Conservation (phyloP, 2,113 vertebrate species). For the Corythoichthys haematopterus region DNA sequence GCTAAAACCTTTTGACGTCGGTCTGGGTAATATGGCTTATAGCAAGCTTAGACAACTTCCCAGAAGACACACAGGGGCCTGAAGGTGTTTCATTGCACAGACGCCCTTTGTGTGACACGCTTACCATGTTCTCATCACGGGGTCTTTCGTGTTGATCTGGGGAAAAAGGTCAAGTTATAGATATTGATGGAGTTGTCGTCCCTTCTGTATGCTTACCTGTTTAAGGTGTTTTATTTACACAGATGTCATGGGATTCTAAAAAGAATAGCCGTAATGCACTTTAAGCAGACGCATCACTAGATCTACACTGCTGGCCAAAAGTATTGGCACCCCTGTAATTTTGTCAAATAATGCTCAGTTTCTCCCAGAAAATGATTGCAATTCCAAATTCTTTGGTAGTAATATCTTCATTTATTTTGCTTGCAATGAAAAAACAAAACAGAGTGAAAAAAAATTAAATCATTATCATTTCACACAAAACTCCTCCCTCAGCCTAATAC, state of each 20-base stretch:
- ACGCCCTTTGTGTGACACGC: constrained; percentile 44
- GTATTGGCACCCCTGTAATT: too few species aligned
- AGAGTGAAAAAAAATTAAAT: too few species aligned
- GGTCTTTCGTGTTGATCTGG: constrained; percentile 1
- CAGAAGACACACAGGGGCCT: constrained; percentile 48
- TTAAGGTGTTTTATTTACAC: not conserved
- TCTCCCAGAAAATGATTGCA: too few species aligned
- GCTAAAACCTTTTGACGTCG: constrained; percentile 57
- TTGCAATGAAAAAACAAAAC: too few species aligned
- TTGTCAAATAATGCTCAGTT: too few species aligned
- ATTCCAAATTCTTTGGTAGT: too few species aligned
- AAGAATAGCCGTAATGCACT: not conserved
- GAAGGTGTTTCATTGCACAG: constrained; percentile 41
- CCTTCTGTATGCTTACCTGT: too few species aligned
- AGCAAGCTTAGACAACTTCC: constrained; percentile 52
- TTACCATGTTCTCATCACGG: constrained; percentile 3
- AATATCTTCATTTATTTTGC: too few species aligned
- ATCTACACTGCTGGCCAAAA: too few species aligned
- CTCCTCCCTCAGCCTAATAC: too few species aligned
- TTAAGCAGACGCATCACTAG: too few species aligned
- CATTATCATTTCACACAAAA: too few species aligned
- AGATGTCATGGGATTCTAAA: not conserved
- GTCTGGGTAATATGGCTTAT: constrained; percentile 57
- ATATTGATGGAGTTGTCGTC: constrained; percentile 9
- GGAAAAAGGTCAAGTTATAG: constrained; percentile 12